phyloP scores from a whole-genome alignment of 2,888 invertebrate genomes.

The Drosophila neoperkinsi region DNA sequence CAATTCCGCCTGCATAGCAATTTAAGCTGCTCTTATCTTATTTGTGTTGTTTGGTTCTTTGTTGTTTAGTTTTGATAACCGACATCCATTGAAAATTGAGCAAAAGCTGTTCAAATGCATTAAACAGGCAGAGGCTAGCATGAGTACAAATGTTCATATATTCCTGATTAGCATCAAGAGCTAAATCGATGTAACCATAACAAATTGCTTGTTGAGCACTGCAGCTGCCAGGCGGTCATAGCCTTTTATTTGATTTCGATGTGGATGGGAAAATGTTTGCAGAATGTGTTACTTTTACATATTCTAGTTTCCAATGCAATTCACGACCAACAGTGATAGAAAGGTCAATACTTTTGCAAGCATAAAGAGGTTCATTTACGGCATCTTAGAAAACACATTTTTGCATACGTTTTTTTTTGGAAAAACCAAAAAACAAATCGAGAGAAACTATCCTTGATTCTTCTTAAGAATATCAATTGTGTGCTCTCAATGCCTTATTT shows the following conservation, averaged over 20 bases:
- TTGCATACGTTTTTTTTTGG: no score
- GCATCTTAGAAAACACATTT: no score
- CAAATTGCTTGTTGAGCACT: constrained; percentile 14
- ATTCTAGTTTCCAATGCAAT: constrained; percentile 59
- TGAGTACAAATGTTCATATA: not conserved
- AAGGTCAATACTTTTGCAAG: no score
- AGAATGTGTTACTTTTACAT: constrained; percentile 32
- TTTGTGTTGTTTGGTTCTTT: constrained; percentile 1
- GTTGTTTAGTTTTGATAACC: not conserved
- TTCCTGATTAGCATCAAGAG: not conserved
- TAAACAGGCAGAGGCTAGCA: not conserved
- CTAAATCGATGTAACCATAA: not conserved
- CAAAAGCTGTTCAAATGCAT: not conserved
- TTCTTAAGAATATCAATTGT: not conserved
- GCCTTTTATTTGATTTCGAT: constrained; percentile 66
- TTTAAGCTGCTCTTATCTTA: constrained; percentile 27
- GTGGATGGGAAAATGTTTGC: constrained; percentile 44
- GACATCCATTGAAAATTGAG: not conserved
- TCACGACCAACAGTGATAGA: constrained; percentile 3
- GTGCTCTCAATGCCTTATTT: not conserved
- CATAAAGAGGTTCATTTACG: no score
- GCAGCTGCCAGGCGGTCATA: constrained; percentile 14
- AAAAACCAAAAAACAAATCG: no score
- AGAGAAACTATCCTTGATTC: not conserved
- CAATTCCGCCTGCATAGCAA: constrained; percentile 28